Conservation (phyloP, 2,797 vertebrate genomes). For the Amphiprion clarkii region DNA sequence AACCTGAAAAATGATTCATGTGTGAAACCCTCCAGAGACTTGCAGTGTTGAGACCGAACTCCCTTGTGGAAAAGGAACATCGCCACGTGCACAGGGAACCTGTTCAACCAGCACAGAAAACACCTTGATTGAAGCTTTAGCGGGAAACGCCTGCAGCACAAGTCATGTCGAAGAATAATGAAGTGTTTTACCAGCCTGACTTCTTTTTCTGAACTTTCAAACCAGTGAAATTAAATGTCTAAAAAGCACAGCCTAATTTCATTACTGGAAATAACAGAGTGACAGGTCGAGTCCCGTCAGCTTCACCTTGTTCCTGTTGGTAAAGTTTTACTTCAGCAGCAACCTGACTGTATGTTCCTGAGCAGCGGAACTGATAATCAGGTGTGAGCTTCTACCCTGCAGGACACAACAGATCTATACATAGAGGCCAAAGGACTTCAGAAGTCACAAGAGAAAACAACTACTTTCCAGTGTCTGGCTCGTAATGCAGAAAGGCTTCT, state of each 20-base stretch:
- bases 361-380: conserved; percentile 14
- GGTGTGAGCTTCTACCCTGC: conserved; percentile 5
- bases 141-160: conserved; percentile 32
- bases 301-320: conserved; percentile 27
- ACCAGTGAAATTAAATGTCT: conserved; percentile 7
- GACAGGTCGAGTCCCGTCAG: conserved; percentile 2
- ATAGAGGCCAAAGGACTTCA: not conserved
- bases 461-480: not conserved
- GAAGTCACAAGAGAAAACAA: not conserved
- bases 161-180: conserved; percentile 21
- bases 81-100: conserved; percentile 7
- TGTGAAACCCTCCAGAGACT: conserved; percentile 36
- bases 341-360: conserved; percentile 3
- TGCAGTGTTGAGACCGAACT: not conserved
- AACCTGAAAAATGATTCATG: conserved; percentile 51
- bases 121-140: conserved; percentile 41
- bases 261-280: conserved; percentile 5
- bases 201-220: conserved; percentile 15
- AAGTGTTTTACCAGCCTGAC: conserved; percentile 23
- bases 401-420: not conserved
- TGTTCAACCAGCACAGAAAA: conserved; percentile 13
- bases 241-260: conserved; percentile 24
- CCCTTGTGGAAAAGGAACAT: conserved; percentile 36
- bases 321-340: conserved; percentile 11
- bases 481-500: conserved; percentile 5